Conservation (phyloP, 1,140 invertebrate species). For the Leptinotarsa defecta region DNA sequence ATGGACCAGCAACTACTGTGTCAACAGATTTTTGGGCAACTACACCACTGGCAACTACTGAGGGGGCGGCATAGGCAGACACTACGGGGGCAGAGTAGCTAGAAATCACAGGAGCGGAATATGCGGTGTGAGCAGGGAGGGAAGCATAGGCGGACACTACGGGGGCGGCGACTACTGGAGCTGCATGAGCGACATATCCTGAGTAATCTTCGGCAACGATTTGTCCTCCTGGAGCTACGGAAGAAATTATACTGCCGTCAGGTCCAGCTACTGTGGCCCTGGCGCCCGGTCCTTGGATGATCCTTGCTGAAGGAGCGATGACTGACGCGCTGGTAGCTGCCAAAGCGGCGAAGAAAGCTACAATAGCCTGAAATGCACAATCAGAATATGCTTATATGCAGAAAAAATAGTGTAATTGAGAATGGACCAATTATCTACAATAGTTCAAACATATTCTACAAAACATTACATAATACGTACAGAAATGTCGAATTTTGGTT, state of each 20-base stretch:
- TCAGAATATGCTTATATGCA: neutral
- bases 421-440: too few species aligned
- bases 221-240: conserved; percentile 41
- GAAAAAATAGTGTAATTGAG: too few species aligned
- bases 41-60: conserved; percentile 7
- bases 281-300: conserved; percentile 45
- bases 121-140: neutral
- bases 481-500: too few species aligned
- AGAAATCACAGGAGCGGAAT: conserved; percentile 27
- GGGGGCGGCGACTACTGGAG: conserved; percentile 32
- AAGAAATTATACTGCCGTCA: conserved; percentile 44
- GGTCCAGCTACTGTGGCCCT: conserved; percentile 43
- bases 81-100: conserved; percentile 30
- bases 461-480: too few species aligned
- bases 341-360: conserved; percentile 17
- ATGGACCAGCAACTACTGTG: conserved; percentile 39
- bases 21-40: conserved; percentile 25
- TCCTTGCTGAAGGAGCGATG: conserved; percentile 35
- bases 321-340: conserved; percentile 37
- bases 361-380: neutral
- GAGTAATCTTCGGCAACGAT: conserved; percentile 39
- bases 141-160: conserved; percentile 12
- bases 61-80: conserved; percentile 33
- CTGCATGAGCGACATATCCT: conserved; percentile 34
- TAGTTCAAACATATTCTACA: too few species aligned